Evolutionary conservation across 2,797 vertebrate species (phyloP), one percentile per base, ranked within the genome.

Genomic region (Eremophila alpestris): DNA sequence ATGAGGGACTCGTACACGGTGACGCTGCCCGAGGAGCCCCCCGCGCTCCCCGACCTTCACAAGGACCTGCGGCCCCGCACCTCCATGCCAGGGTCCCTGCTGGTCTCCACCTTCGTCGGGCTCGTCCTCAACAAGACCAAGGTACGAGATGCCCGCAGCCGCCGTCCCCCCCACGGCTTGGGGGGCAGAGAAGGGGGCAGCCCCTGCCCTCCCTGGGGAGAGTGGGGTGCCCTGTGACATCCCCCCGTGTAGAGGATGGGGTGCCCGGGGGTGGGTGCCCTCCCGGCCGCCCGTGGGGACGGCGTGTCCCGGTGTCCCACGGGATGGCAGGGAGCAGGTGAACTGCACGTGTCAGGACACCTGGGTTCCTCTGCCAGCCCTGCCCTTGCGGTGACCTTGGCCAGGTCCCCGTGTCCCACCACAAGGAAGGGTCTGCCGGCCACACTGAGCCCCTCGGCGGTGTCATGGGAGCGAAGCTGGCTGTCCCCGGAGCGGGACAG

Each of bases 61-160:
- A 97, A 98, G 88, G 98, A 98, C 81, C 98, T 98, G 97, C 97
- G 98, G 83, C 97, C 98, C 55, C 99, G 98, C 92, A 77, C 97
- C 95, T 96, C 98, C 76, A 97, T 99, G 97, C 98, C 99, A 7
- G 98, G 99, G n/a, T 99, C 99, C 22, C 96, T 99, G 97, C 98
- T 99, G 96, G 98, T 99, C 78, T 99, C 99, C 87, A 98, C 99
- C 80, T 99, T 99, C 97, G 98, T 99, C 63, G 98, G 99, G 95
- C 98, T 99, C 43, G 98, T 99, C 89, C 99, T 99, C 90, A 99
- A 99, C 98, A 99, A 99, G 97, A 98, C 98, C 94, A 99, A 99
- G 99, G 99, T 99, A 98, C 8, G 95, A 91, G 85, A 71, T n/a
- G 56, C 78, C 81, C 13, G 34, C 80, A 36, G 73, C 62, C 29